Evolutionary conservation across 2,797 vertebrate species (phyloP).

Genomic region (Platyrinchus mystaceus): DNA sequence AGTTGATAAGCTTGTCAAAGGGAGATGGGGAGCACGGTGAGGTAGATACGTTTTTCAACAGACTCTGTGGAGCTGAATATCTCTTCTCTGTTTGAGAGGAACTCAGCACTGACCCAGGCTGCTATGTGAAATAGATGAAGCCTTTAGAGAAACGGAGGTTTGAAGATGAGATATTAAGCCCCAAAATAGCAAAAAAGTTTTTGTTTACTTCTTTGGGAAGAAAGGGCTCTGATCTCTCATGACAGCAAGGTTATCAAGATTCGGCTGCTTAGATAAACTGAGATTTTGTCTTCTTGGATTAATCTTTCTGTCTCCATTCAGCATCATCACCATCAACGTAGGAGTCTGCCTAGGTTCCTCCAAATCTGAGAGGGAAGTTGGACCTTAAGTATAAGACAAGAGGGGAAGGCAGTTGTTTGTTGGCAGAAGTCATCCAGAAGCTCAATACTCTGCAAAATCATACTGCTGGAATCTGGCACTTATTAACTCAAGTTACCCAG

Average conservation of each 20-base stretch:
- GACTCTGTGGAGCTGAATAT: not conserved
- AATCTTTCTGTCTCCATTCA: not conserved
- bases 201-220: not conserved
- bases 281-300: not conserved
- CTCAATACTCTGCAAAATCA: not conserved
- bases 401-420: not conserved
- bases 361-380: not conserved
- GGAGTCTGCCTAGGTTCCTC: not conserved
- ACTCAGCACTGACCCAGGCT: not conserved
- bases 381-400: not conserved
- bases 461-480: slow-evolving; percentile 45
- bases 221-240: not conserved
- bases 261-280: not conserved
- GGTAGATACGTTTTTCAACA: not conserved
- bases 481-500: slow-evolving; percentile 47
- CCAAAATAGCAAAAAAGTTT: not conserved
- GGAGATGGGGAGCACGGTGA: not conserved
- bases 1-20: not conserved
- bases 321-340: not conserved
- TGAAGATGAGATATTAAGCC: not conserved
- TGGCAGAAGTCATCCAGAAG: not conserved
- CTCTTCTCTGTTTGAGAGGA: not conserved
- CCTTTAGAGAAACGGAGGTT: not conserved
- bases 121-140: not conserved
- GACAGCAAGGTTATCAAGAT: not conserved